Evolutionary conservation across 2,113 vertebrate species (phyloP), one percentile per base, ranked within the genome.

Genomic region (Pomatorhinus ruficollis): DNA sequence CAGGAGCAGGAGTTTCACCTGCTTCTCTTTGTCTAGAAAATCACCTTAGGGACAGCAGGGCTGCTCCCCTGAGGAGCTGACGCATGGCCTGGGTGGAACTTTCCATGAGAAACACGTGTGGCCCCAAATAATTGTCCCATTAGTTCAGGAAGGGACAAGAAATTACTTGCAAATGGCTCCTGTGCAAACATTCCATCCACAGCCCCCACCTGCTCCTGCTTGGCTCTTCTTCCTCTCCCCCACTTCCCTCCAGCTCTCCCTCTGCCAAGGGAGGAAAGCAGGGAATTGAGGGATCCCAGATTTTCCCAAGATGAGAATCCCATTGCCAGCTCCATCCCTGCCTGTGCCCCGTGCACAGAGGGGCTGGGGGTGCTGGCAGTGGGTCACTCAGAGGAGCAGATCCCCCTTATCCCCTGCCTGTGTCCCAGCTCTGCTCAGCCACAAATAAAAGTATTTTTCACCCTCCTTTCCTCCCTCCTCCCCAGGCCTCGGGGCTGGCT

Each of bases 91-190:
- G 52, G 6, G 59, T 93, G 93, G 72, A 95, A 96, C 80, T 96
- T 96, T 97, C 91, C 95, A 66, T 90, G 80, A 95, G 83, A 35
- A 80, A 50, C 94, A 83, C 9, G 12, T 72, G 88, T 31, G 68
- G 53, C 70, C 49, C 22, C 8, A 61, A 92, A 83, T 89, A 95
- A 95, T 95, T 74, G 64, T 33, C 54, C 95, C 35, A 92, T 95
- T 95, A 96, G 95, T 96, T 95, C 95, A 35, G 95, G 93, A 93
- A 97, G 89, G 79, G 47, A 93, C 68, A 42, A 96, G 91, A 87
- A 95, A 89, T 70, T 30, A 37, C 72, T 92, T 40, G 40, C 44
- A 90, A 93, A 89, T 42, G 79, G 66, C 45, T 93, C 42, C 83
- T 77, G 5, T 54, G 69, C 90, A 92, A 95, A 95, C 59, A 81